Evolutionary conservation across 2,797 vertebrate species (phyloP).

Genomic region (Darevskia nairensis): DNA sequence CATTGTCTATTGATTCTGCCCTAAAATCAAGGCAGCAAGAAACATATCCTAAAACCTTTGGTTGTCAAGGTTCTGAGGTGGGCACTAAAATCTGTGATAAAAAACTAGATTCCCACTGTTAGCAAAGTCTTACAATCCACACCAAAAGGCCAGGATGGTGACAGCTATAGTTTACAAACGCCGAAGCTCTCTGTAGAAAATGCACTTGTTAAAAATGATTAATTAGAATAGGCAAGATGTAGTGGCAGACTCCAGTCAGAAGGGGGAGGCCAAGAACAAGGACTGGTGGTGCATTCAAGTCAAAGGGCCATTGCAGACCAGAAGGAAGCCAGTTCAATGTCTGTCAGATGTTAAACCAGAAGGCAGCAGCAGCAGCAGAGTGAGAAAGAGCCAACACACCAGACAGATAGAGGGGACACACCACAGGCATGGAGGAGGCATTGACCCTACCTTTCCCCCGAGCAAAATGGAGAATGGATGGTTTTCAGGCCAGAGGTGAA

Average conservation of each 20-base stretch:
- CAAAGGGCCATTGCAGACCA: not conserved
- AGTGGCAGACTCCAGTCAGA: not conserved
- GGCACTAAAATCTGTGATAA: not conserved
- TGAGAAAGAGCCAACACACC: slow-evolving; percentile 27
- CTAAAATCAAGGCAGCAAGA: not conserved
- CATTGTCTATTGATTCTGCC: not conserved
- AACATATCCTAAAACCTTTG: not conserved
- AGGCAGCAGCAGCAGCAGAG: slow-evolving; percentile 40
- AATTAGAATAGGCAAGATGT: too few species aligned
- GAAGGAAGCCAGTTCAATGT: not conserved
- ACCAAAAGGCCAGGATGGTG: not conserved
- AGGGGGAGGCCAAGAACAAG: not conserved
- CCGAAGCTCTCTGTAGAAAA: not conserved
- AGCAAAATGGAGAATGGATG: slow-evolving; percentile 86
- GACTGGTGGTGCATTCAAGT: not conserved
- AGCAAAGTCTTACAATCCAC: too few species aligned
- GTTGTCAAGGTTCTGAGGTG: too few species aligned
- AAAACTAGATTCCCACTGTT: not conserved
- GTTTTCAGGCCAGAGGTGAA: slow-evolving; percentile 93
- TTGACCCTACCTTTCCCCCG: slow-evolving; percentile 94
- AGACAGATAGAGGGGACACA: slow-evolving; percentile 28
- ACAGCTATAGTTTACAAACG: not conserved
- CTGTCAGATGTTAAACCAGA: not conserved
- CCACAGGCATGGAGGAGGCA: slow-evolving; percentile 53
- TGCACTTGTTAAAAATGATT: fast-evolving